phyloP scores from a whole-genome alignment of 1,140 invertebrate genomes.

The Drosophila simulans region DNA sequence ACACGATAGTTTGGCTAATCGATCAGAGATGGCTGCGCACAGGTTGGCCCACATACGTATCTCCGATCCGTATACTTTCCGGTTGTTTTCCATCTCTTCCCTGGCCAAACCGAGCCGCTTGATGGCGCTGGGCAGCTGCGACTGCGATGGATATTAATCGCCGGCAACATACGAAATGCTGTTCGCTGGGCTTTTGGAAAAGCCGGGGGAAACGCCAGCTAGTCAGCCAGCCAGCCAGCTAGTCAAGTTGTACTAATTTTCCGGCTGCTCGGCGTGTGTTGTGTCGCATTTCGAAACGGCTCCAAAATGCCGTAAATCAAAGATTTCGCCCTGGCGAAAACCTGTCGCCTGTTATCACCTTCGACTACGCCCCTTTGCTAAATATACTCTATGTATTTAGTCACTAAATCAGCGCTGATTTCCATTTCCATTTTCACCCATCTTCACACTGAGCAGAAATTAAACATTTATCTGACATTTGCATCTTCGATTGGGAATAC shows the following conservation, averaged over 20 bases:
- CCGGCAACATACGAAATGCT: constrained; percentile 63
- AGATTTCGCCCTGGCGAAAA: constrained; percentile 58
- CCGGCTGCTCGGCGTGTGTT: constrained; percentile 57
- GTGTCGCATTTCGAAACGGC: constrained; percentile 74
- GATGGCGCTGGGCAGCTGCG: constrained; percentile 79
- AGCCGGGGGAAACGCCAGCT: constrained; percentile 4
- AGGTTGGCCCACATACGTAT: constrained; percentile 72
- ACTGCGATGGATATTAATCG: constrained; percentile 78
- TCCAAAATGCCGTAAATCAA: constrained; percentile 79
- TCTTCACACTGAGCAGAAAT: constrained; percentile 8
- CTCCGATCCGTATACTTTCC: constrained; percentile 32
- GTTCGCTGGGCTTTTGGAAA: constrained; percentile 47
- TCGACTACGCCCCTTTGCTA: constrained; percentile 61
- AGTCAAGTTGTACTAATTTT: constrained; percentile 55
- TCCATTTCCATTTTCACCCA: constrained; percentile 11
- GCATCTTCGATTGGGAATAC: constrained; percentile 24
- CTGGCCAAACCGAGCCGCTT: constrained; percentile 43
- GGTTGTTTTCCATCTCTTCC: constrained; percentile 40
- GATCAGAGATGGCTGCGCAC: constrained; percentile 55
- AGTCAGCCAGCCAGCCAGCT: too few species aligned
- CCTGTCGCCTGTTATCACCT: constrained; percentile 74
- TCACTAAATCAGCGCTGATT: constrained; percentile 62
- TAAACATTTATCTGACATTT: constrained; percentile 23
- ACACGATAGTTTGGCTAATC: constrained; percentile 64
- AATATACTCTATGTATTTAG: constrained; percentile 18